Conservation (phyloP, 2,797 vertebrate species). For the Mycteria americana region DNA sequence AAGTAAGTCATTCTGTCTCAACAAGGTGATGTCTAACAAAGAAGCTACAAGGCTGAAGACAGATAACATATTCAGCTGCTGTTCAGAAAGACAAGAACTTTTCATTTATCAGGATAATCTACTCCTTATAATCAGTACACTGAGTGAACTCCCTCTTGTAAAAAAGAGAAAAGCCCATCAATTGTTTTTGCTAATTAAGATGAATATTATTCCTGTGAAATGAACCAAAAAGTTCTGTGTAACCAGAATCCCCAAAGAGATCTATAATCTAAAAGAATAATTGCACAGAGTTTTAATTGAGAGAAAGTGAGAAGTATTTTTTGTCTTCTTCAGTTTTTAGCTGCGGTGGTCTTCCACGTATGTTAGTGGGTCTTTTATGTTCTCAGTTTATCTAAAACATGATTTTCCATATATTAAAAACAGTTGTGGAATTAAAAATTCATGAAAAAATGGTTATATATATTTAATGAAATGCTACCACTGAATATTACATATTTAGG, state of each 20-base stretch:
- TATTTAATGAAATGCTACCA: slow-evolving; percentile 12
- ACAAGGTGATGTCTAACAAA: slow-evolving; percentile 67
- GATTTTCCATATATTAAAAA: slow-evolving; percentile 5
- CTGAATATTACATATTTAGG: slow-evolving; percentile 2
- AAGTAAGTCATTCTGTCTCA: slow-evolving; percentile 54
- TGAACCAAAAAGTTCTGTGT: slow-evolving; percentile 80
- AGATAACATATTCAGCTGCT: slow-evolving; percentile 68
- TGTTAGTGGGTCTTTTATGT: background rate
- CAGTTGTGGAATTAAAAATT: slow-evolving; percentile 20
- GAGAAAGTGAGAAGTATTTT: slow-evolving; percentile 74
- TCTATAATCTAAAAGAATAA: slow-evolving; percentile 88
- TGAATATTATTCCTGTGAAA: slow-evolving; percentile 84
- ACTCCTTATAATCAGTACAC: slow-evolving; percentile 73
- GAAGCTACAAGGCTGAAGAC: slow-evolving; percentile 55
- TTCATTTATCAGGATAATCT: slow-evolving; percentile 66
- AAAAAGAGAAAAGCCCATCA: slow-evolving; percentile 77
- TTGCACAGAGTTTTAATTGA: slow-evolving; percentile 89
- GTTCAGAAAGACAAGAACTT: slow-evolving; percentile 74
- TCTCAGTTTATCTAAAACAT: slow-evolving; percentile 21
- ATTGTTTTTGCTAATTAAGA: slow-evolving; percentile 92
- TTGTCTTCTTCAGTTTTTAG: slow-evolving; percentile 78
- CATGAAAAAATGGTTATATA: background rate
- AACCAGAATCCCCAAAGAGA: slow-evolving; percentile 84
- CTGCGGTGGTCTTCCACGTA: slow-evolving; percentile 59
- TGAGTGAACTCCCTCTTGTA: slow-evolving; percentile 78